Evolutionary conservation across 1,140 invertebrate species (phyloP).

Genomic region (Ectropis grisescens): DNA sequence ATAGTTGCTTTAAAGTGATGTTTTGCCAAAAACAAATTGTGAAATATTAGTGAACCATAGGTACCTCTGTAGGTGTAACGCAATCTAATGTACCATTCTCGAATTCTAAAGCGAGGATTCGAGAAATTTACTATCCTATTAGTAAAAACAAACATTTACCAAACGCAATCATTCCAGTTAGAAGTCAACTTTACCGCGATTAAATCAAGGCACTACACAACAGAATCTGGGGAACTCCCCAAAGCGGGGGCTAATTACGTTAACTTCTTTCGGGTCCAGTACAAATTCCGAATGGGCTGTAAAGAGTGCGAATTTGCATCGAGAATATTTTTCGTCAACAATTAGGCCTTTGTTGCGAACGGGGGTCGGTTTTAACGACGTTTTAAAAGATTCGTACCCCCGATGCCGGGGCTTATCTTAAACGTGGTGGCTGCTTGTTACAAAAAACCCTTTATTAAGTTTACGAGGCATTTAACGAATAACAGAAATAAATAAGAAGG

Average conservation of each 20-base stretch:
- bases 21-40: too few species aligned
- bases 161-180: too few species aligned
- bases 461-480: slow-evolving; percentile 63
- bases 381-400: slow-evolving; percentile 64
- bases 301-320: slow-evolving; percentile 63
- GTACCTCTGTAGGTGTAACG: too few species aligned
- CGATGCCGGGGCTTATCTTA: slow-evolving; percentile 50
- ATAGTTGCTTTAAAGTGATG: too few species aligned
- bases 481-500: slow-evolving; percentile 63
- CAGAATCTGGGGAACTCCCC: slow-evolving; percentile 16
- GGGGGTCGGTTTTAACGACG: slow-evolving; percentile 61
- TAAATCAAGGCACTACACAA: not conserved
- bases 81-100: too few species aligned
- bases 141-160: too few species aligned
- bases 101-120: too few species aligned
- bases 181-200: too few species aligned
- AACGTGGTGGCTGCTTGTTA: slow-evolving; percentile 54
- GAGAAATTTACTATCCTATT: too few species aligned
- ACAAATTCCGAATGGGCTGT: slow-evolving; percentile 61
- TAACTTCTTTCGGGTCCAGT: slow-evolving; percentile 42
- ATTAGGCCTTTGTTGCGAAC: slow-evolving; percentile 59
- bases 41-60: too few species aligned
- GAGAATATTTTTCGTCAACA: slow-evolving; percentile 64
- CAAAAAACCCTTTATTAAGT: slow-evolving; percentile 66
- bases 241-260: slow-evolving; percentile 31